phyloP scores from a whole-genome alignment of 1,140 invertebrate genomes.

The Luehdorfia chinensis region DNA sequence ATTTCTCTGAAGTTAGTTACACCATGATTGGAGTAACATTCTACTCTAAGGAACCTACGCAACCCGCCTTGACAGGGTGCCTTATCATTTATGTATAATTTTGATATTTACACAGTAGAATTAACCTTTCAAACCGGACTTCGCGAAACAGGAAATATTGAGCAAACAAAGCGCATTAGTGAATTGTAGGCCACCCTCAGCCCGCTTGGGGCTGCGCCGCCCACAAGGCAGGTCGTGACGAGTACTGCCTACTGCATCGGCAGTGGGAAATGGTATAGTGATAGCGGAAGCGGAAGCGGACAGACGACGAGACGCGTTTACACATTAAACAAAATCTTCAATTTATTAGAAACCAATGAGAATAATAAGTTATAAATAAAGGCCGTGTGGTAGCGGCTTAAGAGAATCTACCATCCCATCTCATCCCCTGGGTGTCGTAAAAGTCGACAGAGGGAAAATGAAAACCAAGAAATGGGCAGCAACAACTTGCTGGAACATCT shows the following conservation, averaged over 20 bases:
- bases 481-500: no score
- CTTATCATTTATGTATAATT: conserved; percentile 12
- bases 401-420: no score
- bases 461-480: no score
- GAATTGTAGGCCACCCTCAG: conserved; percentile 63
- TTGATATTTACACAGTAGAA: conserved; percentile 25
- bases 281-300: conserved; percentile 12
- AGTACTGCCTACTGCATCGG: conserved; percentile 45
- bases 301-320: no score
- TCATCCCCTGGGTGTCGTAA: no score
- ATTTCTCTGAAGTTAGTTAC: no score
- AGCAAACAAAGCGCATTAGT: conserved; percentile 60
- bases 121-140: conserved; percentile 33
- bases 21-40: no score
- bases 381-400: no score
- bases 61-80: neutral
- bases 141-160: conserved; percentile 46
- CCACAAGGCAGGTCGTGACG: conserved; percentile 50
- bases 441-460: no score
- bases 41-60: no score
- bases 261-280: neutral
- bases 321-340: neutral
- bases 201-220: conserved; percentile 38
- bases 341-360: conserved; percentile 9
- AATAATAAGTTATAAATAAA: conserved; percentile 19